These are phyloP conservation scores for Eupithecia vulgata DNA, from an alignment of 2,888 invertebrate species.

Conservation along the genomic window DNA sequence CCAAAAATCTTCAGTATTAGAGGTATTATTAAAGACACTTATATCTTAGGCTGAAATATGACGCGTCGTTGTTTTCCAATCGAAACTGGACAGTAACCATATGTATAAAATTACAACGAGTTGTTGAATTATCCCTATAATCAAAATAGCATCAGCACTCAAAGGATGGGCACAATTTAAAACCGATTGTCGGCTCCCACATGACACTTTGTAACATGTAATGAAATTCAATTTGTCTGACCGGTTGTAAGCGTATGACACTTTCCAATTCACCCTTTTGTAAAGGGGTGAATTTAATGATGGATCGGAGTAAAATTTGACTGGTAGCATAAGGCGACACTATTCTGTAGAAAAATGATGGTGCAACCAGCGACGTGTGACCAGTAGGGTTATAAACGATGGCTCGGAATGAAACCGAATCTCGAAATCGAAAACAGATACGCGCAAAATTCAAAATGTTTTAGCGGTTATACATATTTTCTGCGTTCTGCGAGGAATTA, in stretches of 20 bases:
- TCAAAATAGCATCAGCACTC: constrained; percentile 33
- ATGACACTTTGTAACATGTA: constrained; percentile 54
- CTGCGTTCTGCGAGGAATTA: no score
- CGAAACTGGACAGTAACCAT: constrained; percentile 1
- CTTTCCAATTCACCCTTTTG: constrained; percentile 62
- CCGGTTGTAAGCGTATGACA: constrained; percentile 66
- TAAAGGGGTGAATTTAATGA: constrained; percentile 40
- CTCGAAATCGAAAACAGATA: no score
- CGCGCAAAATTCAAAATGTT: no score
- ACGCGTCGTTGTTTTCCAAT: neutral
- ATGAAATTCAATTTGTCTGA: constrained; percentile 78
- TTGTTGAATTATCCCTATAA: constrained; percentile 29
- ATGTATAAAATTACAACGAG: constrained; percentile 17
- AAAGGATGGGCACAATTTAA: constrained; percentile 34
- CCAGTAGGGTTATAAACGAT: no score
- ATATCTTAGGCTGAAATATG: neutral
- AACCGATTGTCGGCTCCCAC: constrained; percentile 36
- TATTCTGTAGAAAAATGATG: neutral
- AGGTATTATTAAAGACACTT: no score
- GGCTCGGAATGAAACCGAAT: no score
- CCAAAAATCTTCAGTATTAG: no score
- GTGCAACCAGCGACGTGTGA: neutral
- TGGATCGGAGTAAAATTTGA: neutral
- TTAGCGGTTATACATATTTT: no score
- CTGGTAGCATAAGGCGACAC: neutral